Conservation (phyloP, 1,140 invertebrate genomes). For the Magallana gigas region DNA sequence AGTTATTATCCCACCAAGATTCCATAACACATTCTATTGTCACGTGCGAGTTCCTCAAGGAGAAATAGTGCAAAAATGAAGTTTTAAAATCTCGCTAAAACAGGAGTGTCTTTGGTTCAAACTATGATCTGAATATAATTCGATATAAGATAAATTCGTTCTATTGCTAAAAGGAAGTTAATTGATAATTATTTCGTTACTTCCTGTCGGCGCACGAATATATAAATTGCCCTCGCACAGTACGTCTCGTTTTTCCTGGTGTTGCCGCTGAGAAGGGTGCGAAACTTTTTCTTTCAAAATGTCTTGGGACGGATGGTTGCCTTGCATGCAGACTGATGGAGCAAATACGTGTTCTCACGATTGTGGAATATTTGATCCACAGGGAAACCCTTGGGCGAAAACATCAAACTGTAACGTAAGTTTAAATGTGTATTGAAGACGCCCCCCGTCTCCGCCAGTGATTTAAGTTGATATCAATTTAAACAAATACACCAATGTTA, state of each 20-base stretch:
- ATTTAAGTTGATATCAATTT: too few relatives aligned
- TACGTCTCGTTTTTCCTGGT: not conserved
- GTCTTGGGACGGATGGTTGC: slow-evolving; percentile 11
- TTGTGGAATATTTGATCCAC: slow-evolving; percentile 33
- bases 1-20: not conserved
- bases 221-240: not conserved
- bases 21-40: not conserved
- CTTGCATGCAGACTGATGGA: not conserved
- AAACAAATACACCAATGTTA: too few relatives aligned
- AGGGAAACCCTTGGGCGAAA: slow-evolving; percentile 16
- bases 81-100: too few relatives aligned
- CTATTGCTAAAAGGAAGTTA: not conserved
- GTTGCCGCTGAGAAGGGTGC: not conserved
- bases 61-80: not conserved
- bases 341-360: slow-evolving; percentile 13
- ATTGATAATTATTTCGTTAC: not conserved
- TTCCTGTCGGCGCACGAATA: slow-evolving; percentile 12
- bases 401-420: not conserved
- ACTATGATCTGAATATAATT: too few relatives aligned
- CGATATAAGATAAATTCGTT: not conserved
- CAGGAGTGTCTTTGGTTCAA: too few relatives aligned
- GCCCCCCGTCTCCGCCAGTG: not conserved
- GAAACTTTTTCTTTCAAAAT: slow-evolving; percentile 11
- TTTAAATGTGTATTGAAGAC: not conserved
- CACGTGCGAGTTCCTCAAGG: not conserved